phyloP scores from a whole-genome alignment of 2,113 vertebrate genomes.

The Nannobrachium achirus region DNA sequence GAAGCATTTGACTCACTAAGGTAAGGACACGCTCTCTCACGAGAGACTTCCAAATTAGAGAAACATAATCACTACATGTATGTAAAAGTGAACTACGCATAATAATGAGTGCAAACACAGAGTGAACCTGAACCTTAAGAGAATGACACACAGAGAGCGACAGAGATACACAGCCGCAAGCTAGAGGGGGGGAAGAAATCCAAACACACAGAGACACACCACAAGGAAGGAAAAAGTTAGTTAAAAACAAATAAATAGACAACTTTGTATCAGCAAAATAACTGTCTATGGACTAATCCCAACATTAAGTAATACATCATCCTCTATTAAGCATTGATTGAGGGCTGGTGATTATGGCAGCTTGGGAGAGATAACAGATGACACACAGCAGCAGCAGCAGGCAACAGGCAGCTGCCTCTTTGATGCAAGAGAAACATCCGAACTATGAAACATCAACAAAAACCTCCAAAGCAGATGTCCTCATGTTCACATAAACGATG shows the following conservation, averaged over 20 bases:
- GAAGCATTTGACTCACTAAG: slow-evolving; percentile 7
- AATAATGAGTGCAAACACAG: slow-evolving; percentile 24
- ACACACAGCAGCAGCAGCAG: background rate
- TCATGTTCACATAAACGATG: too few species aligned
- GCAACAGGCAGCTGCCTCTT: background rate
- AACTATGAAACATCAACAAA: too few species aligned
- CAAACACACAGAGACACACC: slow-evolving; percentile 17
- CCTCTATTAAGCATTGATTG: background rate
- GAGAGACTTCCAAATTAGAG: slow-evolving; percentile 11
- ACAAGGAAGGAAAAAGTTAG: slow-evolving; percentile 8
- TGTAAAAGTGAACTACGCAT: slow-evolving; percentile 33
- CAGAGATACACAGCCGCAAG: slow-evolving; percentile 50
- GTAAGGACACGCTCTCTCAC: slow-evolving; percentile 41
- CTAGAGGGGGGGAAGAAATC: slow-evolving; percentile 35
- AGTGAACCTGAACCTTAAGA: slow-evolving; percentile 21
- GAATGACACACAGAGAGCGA: slow-evolving; percentile 41
- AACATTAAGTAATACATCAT: too few species aligned
- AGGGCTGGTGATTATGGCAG: background rate
- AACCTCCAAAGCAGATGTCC: too few species aligned
- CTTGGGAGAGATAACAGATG: background rate
- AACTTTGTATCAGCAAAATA: slow-evolving; percentile 1
- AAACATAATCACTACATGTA: slow-evolving; percentile 24
- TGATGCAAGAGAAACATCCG: background rate
- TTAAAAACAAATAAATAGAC: background rate
- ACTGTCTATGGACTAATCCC: too few species aligned